Base-by-base conservation (phyloP, 2,113 vertebrate species). In the Nerophis lumbriciformis region DNA sequence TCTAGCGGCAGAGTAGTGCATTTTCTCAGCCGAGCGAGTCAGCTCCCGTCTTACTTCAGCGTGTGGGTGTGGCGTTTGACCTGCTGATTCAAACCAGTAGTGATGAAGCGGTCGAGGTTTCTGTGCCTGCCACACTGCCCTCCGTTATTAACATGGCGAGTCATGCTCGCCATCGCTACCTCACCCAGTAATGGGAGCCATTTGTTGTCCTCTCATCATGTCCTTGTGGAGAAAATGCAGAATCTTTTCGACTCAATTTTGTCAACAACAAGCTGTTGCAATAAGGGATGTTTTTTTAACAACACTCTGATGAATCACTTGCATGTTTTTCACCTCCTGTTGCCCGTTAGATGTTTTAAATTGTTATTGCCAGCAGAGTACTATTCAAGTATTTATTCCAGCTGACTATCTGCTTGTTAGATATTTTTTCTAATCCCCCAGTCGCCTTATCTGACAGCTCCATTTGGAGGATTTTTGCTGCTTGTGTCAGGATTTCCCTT, bases 101-200 rank as follows among this genome's bases (percentile, higher is more conserved):
- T 50, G 11, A 63, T 75, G 82, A 80, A 76, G 76, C 72, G 60
- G 42, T 62, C 61, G 77, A 79, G 73, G 67, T 71, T 48, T 72
- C 83, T 45, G 75, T 74, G 79, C 69, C 70, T 75, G 73, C 81
- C 68, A 75, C 78, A 77, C 78, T 83, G 65, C 55, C 42, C 42
- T 45, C 9, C 62, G 52, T 78, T 78, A 87, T 89, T 89, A 88
- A 83, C 81, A 88, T 85, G 84, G 77, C 79, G 63, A 82, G 78
- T 79, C 83, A 86, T 68, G 73, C 78, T 81, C 78, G 51, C 6
- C n/a, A 8, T 14, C 36, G 15, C 53, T 45, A 45, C 81, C 85
- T 80, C 37, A 10, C 37, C 54, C 37, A 10, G 8, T 42, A 56
- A 45, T 73, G 75, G 57, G 76, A 78, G 21, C 62, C 68, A 66